Base-by-base conservation (phyloP, 2,797 vertebrate genomes). In the Eulemur mongoz region DNA sequence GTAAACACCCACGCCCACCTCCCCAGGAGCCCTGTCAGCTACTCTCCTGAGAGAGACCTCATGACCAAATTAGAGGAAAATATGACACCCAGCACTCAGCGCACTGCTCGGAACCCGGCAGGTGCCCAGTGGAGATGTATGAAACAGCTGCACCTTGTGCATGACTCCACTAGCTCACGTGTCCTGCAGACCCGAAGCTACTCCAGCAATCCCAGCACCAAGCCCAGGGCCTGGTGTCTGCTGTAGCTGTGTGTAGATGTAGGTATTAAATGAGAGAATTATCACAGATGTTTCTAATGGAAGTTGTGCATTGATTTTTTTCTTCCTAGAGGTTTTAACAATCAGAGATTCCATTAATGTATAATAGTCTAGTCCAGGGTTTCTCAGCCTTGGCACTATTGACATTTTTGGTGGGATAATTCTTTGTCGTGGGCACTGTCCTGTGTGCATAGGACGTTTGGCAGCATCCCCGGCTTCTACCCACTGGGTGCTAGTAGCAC, bases 221-320 rank as follows among this genome's bases (percentile, higher is more conserved):
- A 48, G 52, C 40, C 38, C 84, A 8, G 2, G 15, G 32, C 63
- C 82, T 11, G 23, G 25, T 13, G 5, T 7, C 32, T 5, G 32
- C 0, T 0, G 5, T 10, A 17, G 35, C 30, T 59, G 72, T 3
- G 9, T 81, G 20, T 1, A 4, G 7, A 20, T 10, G 63, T 48
- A 11, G 11, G n/a, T 38, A 48, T 40, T 23, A 20, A 20, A n/a
- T 23, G n/a, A 50, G 52, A 90, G 27, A 63, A 61, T 76, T 27
- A 57, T 38, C 57, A 63, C n/a, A 61, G 79, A 4, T 40, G 48
- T 87, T 84, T 83, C 80, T 87, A 57, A 87, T 9, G 38, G 38
- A 93, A 38, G 8, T 27, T 32, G 17, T 32, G 1, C 30, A 12
- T 13, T 45, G 17, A 61, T 40, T 50, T 69, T 50, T 88, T 48